These are phyloP conservation scores for Melinaea menophilus DNA, from an alignment of 2,888 invertebrate genomes.

Conservation along the genomic window DNA sequence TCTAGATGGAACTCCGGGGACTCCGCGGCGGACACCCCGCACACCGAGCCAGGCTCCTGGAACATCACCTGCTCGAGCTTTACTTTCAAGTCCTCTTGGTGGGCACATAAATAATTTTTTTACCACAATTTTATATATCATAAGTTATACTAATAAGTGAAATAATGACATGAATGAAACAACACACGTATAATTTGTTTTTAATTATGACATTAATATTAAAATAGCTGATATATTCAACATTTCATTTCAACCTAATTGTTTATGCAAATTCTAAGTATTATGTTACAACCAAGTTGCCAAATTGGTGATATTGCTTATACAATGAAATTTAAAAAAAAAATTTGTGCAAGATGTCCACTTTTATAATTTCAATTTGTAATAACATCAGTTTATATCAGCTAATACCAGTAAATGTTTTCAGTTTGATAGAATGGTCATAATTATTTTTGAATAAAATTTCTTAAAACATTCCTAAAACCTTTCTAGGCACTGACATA, in stretches of 20 bases:
- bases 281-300: constrained; percentile 2
- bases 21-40: constrained; percentile 47
- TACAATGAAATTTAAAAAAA: neutral
- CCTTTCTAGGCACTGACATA: constrained; percentile 79
- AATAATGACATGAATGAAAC: no score
- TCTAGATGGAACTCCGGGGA: constrained; percentile 45
- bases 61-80: constrained; percentile 61
- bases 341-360: neutral
- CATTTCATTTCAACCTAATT: neutral
- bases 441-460: neutral
- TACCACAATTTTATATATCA: neutral
- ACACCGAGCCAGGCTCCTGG: constrained; percentile 53
- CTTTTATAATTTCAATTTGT: neutral
- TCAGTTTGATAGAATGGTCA: neutral
- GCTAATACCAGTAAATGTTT: neutral
- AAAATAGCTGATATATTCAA: no score
- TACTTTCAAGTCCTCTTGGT: constrained; percentile 71
- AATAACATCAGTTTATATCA: neutral
- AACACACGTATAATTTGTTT: no score
- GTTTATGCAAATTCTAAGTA: neutral
- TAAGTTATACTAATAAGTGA: neutral
- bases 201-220: no score
- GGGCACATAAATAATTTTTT: constrained; percentile 23
- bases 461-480: neutral
- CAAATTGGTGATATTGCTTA: neutral